Evolutionary conservation across 1,140 invertebrate genomes (phyloP), one percentile per base, ranked within the genome.

Genomic region (Dendroctonus valens): DNA sequence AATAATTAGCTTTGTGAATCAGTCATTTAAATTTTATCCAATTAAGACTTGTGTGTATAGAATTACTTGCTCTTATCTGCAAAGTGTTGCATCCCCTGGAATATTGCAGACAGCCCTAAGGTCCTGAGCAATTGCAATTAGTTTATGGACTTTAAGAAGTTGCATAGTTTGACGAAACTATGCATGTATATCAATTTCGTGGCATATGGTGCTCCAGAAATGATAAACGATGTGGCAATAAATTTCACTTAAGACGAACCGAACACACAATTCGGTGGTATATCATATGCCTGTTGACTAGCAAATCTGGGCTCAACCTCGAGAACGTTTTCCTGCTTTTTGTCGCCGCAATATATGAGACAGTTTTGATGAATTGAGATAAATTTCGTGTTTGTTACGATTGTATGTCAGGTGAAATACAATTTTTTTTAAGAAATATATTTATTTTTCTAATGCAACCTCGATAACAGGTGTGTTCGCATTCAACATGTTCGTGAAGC

Each of bases 211-310:
- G 42, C 52, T 53, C 12, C 46, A 54, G 41, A 46, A 63, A 63
- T 63, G 60, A 63, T 63, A 63, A 63, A 63, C 60, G 60, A 63
- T 11, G 12, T 54, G 60, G 60, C 60, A 63, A 63, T 63, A 63
- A 63, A 63, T 63, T 63, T 53, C 60, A 54, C 44, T 63, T 63
- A 63, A 63, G 50, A 55, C 60, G 60, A 63, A 12, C 49, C 49
- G 41, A 63, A 40, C 60, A 55, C 50, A 26, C 60, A 41, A 54
- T 63, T 53, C 51, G 51, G 51, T 54, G 60, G 51, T 53, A 63
- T 54, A 54, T 63, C 51, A 50, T 42, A 63, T 44, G 60, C 50
- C 41, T 63, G 60, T 63, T 63, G 60, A 52, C 49, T 63, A 63
- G 50, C 41, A 63, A 63, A 54, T 63, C 60, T 63, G 37, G 51